These are phyloP conservation scores for Parazoanthus swiftii DNA, from an alignment of 92 coral and sea anemone species.

Conservation along the genomic window DNA sequence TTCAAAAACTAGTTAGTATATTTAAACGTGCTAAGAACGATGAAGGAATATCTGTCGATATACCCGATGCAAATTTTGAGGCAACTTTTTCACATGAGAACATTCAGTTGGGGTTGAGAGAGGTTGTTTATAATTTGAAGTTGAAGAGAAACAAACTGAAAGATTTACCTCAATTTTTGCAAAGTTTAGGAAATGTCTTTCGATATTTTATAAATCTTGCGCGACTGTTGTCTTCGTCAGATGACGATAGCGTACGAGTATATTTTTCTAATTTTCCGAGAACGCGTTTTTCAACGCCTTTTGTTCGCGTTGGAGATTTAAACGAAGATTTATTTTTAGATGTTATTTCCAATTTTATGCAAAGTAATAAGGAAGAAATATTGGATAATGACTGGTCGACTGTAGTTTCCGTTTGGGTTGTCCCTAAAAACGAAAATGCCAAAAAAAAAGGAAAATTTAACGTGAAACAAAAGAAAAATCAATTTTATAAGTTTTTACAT, in stretches of 20 bases:
- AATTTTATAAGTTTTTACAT: constrained; percentile 3
- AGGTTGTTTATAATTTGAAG: neutral
- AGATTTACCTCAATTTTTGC: neutral
- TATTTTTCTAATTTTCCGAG: constrained; percentile 7
- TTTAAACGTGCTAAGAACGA: neutral
- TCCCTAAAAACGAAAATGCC: neutral
- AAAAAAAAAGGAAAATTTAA: neutral
- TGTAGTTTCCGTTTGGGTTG: constrained; percentile 6
- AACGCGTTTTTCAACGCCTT: constrained; percentile 2
- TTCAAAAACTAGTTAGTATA: no score
- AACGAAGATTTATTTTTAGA: neutral
- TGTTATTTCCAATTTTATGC: neutral
- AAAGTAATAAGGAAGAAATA: constrained; percentile 5
- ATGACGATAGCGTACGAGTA: constrained; percentile 1
- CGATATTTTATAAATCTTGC: constrained; percentile 1
- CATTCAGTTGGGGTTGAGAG: neutral
- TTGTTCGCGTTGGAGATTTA: neutral
- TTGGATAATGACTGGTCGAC: constrained; percentile 8
- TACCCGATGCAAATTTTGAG: neutral
- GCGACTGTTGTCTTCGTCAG: constrained; percentile 6
- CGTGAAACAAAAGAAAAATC: constrained; percentile 6
- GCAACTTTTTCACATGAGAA: neutral
- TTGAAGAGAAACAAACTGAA: constrained; percentile 2
- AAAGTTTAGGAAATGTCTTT: neutral
- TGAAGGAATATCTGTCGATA: constrained; percentile 7